Base-by-base conservation (phyloP, 2,888 invertebrate species). In the Heliconius sara region DNA sequence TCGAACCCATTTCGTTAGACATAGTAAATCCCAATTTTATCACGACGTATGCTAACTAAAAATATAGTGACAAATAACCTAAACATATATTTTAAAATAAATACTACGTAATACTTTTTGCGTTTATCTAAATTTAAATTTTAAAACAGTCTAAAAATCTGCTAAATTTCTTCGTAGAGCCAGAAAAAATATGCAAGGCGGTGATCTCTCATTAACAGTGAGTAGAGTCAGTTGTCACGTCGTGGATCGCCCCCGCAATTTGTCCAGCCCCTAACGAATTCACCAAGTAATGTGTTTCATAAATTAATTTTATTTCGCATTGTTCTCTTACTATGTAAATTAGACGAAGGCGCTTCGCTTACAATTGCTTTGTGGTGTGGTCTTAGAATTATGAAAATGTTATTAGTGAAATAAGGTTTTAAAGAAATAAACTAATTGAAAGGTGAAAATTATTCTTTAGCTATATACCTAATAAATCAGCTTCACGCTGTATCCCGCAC, bases 181-280 rank as follows among this genome's bases (percentile, higher is more conserved):
- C 67, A 80, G 80, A 80, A 82, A 78, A 84, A 82, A 80, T 82
- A 79, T 76, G 80, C 80, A 82, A 80, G 82, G 79, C 84, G 85
- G 89, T 89, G 90, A 89, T 89, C 89, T 88, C 90, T 91, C 92
- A 92, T 92, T 92, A 91, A 88, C 89, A 86, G 87, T 88, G 90
- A 89, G 88, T 88, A 89, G 85, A 89, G 91, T 89, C 88, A 89
- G 90, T 89, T 88, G 91, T 91, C 93, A 75, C 75, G 75, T 75
- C 75, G 75, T 75, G 86, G 87, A 85, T 84, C 86, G 86, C 87
- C 86, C 88, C 85, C 85, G 86, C 88, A 90, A 91, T 92, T 92
- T 92, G 91, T 91, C 89, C 87, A 85, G 39, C 87, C 89, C 89
- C 88, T 88, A 91, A 91, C 89, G 87, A 90, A 91, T 92, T 89